phyloP scores from a whole-genome alignment of 2,888 invertebrate genomes.

The Macrosiphum euphorbiae region DNA sequence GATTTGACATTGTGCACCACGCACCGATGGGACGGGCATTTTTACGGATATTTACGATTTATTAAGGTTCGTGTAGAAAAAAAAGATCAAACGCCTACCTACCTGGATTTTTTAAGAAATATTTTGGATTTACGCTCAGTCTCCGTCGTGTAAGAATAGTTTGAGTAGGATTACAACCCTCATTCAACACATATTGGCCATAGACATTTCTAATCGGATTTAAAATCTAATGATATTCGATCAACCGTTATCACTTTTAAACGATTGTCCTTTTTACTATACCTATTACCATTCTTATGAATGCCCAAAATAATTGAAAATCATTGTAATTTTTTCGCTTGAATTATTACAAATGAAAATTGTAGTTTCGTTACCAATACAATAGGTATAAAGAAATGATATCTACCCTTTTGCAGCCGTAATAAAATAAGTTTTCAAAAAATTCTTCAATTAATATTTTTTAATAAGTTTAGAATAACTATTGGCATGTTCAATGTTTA shows the following conservation, averaged over 20 bases:
- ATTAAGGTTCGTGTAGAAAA: neutral
- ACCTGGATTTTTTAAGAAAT: constrained; percentile 10
- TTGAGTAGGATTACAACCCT: constrained; percentile 34
- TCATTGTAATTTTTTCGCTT: constrained; percentile 40
- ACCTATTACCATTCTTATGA: constrained; percentile 9
- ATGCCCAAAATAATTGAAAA: constrained; percentile 39
- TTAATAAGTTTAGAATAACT: neutral
- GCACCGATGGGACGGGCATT: neutral
- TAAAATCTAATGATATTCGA: constrained; percentile 44
- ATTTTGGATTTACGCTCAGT: neutral
- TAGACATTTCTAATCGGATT: constrained; percentile 48
- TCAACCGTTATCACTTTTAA: constrained; percentile 24
- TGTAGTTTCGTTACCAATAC: neutral
- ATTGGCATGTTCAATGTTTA: neutral
- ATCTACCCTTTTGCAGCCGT: neutral
- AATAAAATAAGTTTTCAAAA: neutral
- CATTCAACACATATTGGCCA: constrained; percentile 11
- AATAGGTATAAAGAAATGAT: neutral
- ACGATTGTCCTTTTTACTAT: constrained; percentile 19
- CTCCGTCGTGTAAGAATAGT: neutral
- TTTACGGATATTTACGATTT: constrained; percentile 25
- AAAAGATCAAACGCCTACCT: constrained; percentile 39
- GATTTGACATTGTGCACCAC: neutral
- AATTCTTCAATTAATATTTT: neutral
- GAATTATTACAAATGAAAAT: neutral